Evolutionary conservation across 2,113 vertebrate species (phyloP), one percentile per base, ranked within the genome.

Genomic region (Deroptyus accipitrinus): DNA sequence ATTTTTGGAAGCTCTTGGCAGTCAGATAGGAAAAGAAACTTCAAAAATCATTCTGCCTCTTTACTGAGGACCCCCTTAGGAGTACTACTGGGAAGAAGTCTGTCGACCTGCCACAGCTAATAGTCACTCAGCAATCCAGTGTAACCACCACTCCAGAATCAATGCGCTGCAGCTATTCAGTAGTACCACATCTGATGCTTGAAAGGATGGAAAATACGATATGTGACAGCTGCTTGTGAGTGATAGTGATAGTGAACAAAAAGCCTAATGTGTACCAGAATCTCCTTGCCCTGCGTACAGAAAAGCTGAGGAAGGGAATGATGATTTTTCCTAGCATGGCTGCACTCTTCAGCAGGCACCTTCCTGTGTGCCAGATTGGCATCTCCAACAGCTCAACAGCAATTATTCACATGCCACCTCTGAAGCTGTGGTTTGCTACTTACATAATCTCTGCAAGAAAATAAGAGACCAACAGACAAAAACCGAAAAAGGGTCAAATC

Each of bases 211-310:
- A 75, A 94, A 94, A 86, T 81, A 66, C 3, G 13, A 66, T 37
- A 79, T 63, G 75, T 88, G 96, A 94, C 88, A 92, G 85, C 74
- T 91, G 94, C 93, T 86, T 94, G 78, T 68, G 92, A 96, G 86
- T 30, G 62, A 86, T 74, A 77, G 90, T 64, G 78, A 79, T 72
- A 72, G 67, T 10, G 91, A 93, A 96, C 92, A 91, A 95, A 96
- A 93, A 75, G 73, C 64, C 90, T 83, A 44, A 81, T 46, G 62
- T 86, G 54, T 64, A 31, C 37, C 20, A 62, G 95, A 80, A 54
- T 86, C 86, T 86, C 39, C 92, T 67, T 6, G 1, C 48, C 77
- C 84, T 2, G 1, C 8, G 6, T 64, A 74, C 51, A 80, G 73
- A 92, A 94, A 92, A 89, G 55, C 73, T 1, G 1, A 15, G 57